phyloP scores from a whole-genome alignment of 2,797 vertebrate genomes.

The Otolemur crassicaudatus region DNA sequence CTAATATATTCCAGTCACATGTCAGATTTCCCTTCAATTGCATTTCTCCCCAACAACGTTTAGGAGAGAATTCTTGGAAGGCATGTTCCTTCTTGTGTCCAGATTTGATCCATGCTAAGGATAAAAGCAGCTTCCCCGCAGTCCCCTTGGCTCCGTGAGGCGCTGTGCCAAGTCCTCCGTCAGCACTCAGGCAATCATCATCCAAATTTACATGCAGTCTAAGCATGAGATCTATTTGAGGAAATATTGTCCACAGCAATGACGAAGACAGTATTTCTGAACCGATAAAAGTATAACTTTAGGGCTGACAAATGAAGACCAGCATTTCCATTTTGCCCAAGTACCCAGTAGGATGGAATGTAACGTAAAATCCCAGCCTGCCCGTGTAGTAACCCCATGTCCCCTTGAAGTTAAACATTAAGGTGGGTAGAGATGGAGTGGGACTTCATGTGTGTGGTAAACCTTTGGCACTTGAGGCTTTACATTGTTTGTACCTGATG shows the following conservation, averaged over 20 bases:
- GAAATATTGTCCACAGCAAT: conserved; percentile 32
- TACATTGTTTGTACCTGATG: conserved; percentile 60
- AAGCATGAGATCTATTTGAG: conserved; percentile 55
- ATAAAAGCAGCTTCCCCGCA: conserved; percentile 66
- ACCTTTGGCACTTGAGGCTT: conserved; percentile 3
- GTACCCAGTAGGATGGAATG: not conserved
- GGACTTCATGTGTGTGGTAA: not conserved
- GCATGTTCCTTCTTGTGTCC: conserved; percentile 63
- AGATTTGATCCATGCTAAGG: conserved; percentile 67
- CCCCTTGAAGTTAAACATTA: conserved; percentile 21
- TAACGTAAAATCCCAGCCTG: not conserved
- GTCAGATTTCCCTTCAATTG: conserved; percentile 67
- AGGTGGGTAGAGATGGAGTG: not conserved
- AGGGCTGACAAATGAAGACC: conserved; percentile 43
- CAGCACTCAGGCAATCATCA: conserved; percentile 59
- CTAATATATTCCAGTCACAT: conserved; percentile 77
- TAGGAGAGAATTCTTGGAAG: conserved; percentile 71
- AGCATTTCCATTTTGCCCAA: not conserved
- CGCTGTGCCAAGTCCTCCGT: conserved; percentile 70
- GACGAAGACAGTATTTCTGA: conserved; percentile 32
- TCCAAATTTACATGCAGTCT: conserved; percentile 66
- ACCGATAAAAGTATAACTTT: not conserved
- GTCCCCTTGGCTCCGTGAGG: conserved; percentile 8
- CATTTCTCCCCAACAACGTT: conserved; percentile 71
- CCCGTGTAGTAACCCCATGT: not conserved